Conservation (phyloP, 2,113 vertebrate species). For the Phylloscopus trochilus region DNA sequence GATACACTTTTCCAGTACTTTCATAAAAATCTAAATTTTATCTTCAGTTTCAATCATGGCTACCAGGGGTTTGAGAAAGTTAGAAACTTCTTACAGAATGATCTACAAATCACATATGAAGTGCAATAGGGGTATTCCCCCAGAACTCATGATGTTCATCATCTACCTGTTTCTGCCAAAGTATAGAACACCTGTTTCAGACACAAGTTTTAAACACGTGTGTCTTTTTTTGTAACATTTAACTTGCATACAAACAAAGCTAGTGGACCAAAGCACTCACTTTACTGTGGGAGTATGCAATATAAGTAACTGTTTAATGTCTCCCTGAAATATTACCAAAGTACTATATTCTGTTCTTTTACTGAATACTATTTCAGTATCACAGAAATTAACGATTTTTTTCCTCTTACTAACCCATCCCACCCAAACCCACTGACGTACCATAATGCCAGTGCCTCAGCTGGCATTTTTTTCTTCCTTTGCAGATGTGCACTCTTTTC, state of each 20-base stretch:
- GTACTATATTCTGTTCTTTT: background rate
- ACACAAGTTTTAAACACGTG: accelerated
- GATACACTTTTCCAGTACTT: background rate
- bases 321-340: background rate
- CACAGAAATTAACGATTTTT: background rate
- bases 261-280: background rate
- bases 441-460: background rate
- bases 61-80: background rate
- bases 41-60: background rate
- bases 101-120: background rate
- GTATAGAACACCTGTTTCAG: background rate
- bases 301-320: background rate
- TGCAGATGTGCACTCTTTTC: background rate
- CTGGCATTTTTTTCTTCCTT: background rate
- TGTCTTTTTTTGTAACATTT: background rate
- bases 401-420: background rate
- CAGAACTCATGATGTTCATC: background rate
- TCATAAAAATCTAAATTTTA: background rate
- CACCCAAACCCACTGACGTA: background rate
- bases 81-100: background rate
- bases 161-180: background rate
- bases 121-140: background rate
- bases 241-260: background rate
- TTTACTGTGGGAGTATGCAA: background rate
- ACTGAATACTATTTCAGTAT: background rate